Evolutionary conservation across 2,888 invertebrate genomes (phyloP), one percentile per base, ranked within the genome.

Genomic region (Loripinus fragilis): DNA sequence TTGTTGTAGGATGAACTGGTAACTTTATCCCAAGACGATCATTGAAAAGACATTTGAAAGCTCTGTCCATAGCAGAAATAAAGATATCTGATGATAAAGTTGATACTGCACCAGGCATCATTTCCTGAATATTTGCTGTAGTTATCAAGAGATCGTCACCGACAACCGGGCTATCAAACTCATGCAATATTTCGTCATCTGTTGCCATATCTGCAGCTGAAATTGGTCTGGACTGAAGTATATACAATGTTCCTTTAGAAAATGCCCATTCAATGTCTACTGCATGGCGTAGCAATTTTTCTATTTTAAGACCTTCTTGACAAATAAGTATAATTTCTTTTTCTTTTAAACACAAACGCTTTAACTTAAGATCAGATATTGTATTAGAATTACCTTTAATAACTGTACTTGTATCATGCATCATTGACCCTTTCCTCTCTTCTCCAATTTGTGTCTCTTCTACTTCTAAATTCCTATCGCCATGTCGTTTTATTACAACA

Each of bases 231-330:
- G 74, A 35, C 35, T 75, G 74, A 23, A 75, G 35, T 5, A 75
- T 75, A 25, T 69, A 64, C 28, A 75, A 38, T 0, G 0, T 35
- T 1, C 50, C 50, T 3, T 69, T 38, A 17, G 42, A 10, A 17
- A 60, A 41, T 10, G 74, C 69, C 74, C 74, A 75, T 48, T 75
- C 74, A 10, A 75, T 75, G 20, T 75, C 74, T 45, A 42, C 66
- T 1, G 65, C 42, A 8, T 17, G 1, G 33, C 30, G 33, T 17
- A 73, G 35, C 10, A 25, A 25, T 17, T n/a, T 28, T 52, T 52
- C 52, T 52, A 52, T 20, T 25, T 52, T 8, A 17, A 52, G 7
- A 25, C 25, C 52, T 52, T 52, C 5, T n/a, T 25, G 25, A 25
- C 52, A 52, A 8, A 52, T 20, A 25, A 2, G 25, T 5, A 20